A percentile compares a stretch with the other conserved stretches of the same genome.
Conservation (phyloP, 2,888 invertebrate species). For the Drosophila meridionalis region DNA sequence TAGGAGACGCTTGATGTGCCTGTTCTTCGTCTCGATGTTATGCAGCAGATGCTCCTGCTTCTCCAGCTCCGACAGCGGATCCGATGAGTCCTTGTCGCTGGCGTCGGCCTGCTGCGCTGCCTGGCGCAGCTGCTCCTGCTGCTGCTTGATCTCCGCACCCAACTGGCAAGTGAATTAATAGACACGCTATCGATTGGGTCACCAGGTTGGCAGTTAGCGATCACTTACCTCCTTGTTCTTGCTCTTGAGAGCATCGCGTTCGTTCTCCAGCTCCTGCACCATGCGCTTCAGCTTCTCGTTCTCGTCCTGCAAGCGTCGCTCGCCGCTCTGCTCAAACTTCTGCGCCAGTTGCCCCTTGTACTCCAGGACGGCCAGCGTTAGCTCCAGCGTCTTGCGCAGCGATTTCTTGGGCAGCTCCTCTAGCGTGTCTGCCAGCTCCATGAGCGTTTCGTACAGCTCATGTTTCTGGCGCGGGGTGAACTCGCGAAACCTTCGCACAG, state of each 20-base stretch:
- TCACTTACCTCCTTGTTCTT: slow-evolving; percentile 79
- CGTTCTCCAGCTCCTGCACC: slow-evolving; percentile 82
- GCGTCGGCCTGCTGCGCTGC: slow-evolving; percentile 73
- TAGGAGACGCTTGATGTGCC: slow-evolving; percentile 91
- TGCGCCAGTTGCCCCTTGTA: slow-evolving; percentile 82
- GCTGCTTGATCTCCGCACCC: slow-evolving; percentile 79
- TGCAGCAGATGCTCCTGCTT: slow-evolving; percentile 86
- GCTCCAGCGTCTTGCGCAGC: slow-evolving; percentile 82
- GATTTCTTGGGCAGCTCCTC: slow-evolving; percentile 83
- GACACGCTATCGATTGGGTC: no score
- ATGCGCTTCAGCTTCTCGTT: slow-evolving; percentile 83
- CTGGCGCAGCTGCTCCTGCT: slow-evolving; percentile 81
- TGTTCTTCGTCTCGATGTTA: slow-evolving; percentile 88
- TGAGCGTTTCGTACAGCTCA: slow-evolving; percentile 80
- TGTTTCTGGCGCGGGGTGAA: slow-evolving; percentile 79
- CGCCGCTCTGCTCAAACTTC: slow-evolving; percentile 59
- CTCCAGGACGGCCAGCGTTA: slow-evolving; percentile 80
- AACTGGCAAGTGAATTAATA: slow-evolving; percentile 55
- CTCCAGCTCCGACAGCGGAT: slow-evolving; percentile 86
- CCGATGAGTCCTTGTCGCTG: slow-evolving; percentile 86
- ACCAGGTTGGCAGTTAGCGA: background rate
- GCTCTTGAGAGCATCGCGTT: slow-evolving; percentile 72
- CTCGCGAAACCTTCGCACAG: slow-evolving; percentile 79
- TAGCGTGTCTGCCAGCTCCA: slow-evolving; percentile 70
- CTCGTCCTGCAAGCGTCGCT: slow-evolving; percentile 79